These are phyloP conservation scores for Cinclus mexicanus DNA, from an alignment of 2,113 vertebrate species.

Conservation along the genomic window DNA sequence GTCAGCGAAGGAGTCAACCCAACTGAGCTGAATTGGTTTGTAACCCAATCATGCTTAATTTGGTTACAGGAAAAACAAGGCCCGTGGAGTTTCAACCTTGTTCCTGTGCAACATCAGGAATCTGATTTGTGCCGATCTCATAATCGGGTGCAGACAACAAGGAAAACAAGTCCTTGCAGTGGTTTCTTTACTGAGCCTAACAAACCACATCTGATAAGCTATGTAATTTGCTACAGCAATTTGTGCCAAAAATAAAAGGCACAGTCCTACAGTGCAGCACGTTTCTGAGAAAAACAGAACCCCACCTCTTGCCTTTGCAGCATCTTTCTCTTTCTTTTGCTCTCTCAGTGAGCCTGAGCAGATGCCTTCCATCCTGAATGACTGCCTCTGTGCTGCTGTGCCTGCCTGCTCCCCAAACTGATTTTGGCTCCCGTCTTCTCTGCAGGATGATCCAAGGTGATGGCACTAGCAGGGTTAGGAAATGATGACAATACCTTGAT, in stretches of 20 bases:
- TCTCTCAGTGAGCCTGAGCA: conserved; percentile 27
- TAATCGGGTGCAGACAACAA: conserved; percentile 72
- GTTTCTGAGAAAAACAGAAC: conserved; percentile 78
- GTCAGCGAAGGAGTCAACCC: conserved; percentile 5
- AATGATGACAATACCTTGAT: conserved; percentile 17
- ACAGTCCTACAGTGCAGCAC: conserved; percentile 71
- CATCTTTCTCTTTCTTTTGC: conserved; percentile 50
- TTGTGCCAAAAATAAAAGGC: conserved; percentile 82
- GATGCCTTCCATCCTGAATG: not conserved
- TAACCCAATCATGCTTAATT: conserved; percentile 45
- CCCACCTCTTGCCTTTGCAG: conserved; percentile 64
- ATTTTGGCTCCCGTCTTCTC: not conserved
- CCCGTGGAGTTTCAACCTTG: conserved; percentile 45
- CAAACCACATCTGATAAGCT: conserved; percentile 83
- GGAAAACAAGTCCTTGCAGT: conserved; percentile 73
- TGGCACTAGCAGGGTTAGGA: conserved; percentile 35
- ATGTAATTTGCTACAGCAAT: conserved; percentile 80
- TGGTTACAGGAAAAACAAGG: conserved; percentile 50
- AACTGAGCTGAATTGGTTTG: conserved; percentile 33
- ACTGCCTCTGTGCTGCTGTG: not conserved
- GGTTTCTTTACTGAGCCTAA: conserved; percentile 73
- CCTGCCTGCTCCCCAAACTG: not conserved
- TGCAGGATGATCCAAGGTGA: not conserved
- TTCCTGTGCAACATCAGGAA: conserved; percentile 62
- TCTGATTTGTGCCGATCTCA: conserved; percentile 69